Conservation (phyloP, 2,888 invertebrate genomes). For the Punctoribates punctum region DNA sequence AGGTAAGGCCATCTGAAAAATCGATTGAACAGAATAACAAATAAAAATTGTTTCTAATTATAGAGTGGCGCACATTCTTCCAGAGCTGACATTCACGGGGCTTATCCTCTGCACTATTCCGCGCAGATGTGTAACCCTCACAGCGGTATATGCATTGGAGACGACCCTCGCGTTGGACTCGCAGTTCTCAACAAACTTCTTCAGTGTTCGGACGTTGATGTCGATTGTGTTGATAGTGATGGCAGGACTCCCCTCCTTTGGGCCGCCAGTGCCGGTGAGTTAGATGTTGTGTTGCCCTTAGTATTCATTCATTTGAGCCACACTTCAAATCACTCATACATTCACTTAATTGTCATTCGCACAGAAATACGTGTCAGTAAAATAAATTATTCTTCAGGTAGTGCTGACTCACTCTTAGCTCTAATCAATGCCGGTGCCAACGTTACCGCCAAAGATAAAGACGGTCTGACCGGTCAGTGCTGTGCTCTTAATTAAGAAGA, state of each 20-base stretch:
- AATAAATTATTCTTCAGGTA: constrained; percentile 38
- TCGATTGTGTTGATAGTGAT: constrained; percentile 84
- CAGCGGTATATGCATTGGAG: constrained; percentile 59
- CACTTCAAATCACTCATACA: neutral
- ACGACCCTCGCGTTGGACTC: constrained; percentile 59
- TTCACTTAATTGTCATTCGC: neutral
- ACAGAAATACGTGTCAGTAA: constrained; percentile 34
- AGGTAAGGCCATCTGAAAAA: constrained; percentile 53
- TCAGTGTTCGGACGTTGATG: constrained; percentile 65
- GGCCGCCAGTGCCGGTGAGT: constrained; percentile 86
- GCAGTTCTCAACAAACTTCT: constrained; percentile 75
- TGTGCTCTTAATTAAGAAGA: neutral
- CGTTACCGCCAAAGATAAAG: constrained; percentile 78
- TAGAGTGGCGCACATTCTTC: constrained; percentile 74
- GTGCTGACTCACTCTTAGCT: constrained; percentile 73
- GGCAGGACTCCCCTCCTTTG: constrained; percentile 90
- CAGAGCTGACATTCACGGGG: constrained; percentile 86
- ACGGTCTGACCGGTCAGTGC: constrained; percentile 70
- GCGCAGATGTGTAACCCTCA: constrained; percentile 92
- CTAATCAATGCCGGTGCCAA: constrained; percentile 80
- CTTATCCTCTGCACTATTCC: constrained; percentile 93
- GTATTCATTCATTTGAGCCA: neutral
- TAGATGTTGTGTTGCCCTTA: neutral
- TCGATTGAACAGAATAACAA: neutral
- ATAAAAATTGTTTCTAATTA: constrained; percentile 40